These are phyloP conservation scores for Iguana delicatissima DNA, from an alignment of 2,797 vertebrate genomes.

Conservation along the genomic window DNA sequence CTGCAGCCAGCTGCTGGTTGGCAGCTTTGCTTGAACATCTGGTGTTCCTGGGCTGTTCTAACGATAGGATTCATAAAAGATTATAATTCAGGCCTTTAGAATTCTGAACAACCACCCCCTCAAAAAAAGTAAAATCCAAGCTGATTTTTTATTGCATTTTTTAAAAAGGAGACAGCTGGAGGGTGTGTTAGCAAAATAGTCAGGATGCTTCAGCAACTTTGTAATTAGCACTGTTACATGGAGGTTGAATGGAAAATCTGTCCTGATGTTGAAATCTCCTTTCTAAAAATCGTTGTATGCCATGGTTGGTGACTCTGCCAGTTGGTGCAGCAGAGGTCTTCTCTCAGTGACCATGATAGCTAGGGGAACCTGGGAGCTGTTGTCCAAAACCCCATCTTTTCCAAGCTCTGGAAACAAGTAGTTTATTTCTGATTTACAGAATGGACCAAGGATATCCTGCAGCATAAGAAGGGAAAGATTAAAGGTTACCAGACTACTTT, in stretches of 20 bases:
- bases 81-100: constrained; percentile 78
- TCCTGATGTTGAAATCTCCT: constrained; percentile 23
- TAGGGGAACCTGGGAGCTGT: not conserved
- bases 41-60: constrained; percentile 78
- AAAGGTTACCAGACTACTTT: not conserved
- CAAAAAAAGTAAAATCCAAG: constrained; percentile 54
- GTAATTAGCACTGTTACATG: not conserved
- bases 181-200: constrained; percentile 53
- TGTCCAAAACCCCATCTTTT: not conserved
- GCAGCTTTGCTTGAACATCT: constrained; percentile 81
- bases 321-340: not conserved
- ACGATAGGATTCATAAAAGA: constrained; percentile 80
- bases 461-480: not conserved
- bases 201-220: constrained; percentile 44
- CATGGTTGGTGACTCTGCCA: not conserved
- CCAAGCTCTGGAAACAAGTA: too few species aligned
- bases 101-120: constrained; percentile 72
- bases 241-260: constrained; percentile 35
- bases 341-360: not conserved
- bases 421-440: too few species aligned
- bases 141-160: constrained; percentile 39
- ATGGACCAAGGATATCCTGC: too few species aligned
- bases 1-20: constrained; percentile 80
- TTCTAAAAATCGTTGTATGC: not conserved
- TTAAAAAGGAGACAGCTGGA: constrained; percentile 50